phyloP scores from a whole-genome alignment of 2,113 vertebrate genomes.

The Ariopsis seemanni region DNA sequence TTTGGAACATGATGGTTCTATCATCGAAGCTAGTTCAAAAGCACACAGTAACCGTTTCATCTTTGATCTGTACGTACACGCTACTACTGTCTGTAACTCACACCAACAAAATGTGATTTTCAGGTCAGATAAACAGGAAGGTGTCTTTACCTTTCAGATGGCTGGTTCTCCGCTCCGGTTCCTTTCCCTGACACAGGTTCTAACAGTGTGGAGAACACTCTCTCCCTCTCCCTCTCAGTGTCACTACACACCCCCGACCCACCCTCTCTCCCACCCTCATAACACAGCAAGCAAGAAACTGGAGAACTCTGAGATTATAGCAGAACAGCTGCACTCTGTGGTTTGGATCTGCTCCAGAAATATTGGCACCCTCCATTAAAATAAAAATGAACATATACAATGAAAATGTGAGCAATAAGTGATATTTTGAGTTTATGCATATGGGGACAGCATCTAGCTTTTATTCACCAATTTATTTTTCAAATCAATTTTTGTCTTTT shows the following conservation, averaged over 20 bases:
- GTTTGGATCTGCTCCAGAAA: neutral
- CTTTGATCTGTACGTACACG: neutral
- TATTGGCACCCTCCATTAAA: neutral
- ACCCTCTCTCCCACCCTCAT: conserved; percentile 10
- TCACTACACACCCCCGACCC: neutral
- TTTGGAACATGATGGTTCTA: neutral
- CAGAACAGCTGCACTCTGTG: conserved; percentile 40
- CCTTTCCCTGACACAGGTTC: conserved; percentile 6
- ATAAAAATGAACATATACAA: neutral
- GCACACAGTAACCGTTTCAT: neutral
- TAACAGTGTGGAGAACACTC: neutral
- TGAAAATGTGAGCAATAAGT: neutral
- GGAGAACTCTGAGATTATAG: conserved; percentile 34
- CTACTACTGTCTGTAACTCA: neutral
- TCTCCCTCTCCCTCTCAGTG: conserved; percentile 21
- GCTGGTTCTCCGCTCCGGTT: neutral
- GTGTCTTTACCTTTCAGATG: conserved; percentile 40
- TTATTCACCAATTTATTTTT: neutral
- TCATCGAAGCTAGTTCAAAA: neutral
- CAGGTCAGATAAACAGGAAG: neutral
- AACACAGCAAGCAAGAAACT: conserved; percentile 31
- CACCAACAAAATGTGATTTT: neutral
- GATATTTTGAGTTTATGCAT: neutral
- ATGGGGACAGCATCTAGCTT: neutral
- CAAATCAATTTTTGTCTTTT: neutral